Percentiles rank a stretch among this genome's conserved stretches.
These are phyloP conservation scores for Chrysomela aeneicollis DNA, from an alignment of 2,888 invertebrate genomes.

Conservation along the genomic window DNA sequence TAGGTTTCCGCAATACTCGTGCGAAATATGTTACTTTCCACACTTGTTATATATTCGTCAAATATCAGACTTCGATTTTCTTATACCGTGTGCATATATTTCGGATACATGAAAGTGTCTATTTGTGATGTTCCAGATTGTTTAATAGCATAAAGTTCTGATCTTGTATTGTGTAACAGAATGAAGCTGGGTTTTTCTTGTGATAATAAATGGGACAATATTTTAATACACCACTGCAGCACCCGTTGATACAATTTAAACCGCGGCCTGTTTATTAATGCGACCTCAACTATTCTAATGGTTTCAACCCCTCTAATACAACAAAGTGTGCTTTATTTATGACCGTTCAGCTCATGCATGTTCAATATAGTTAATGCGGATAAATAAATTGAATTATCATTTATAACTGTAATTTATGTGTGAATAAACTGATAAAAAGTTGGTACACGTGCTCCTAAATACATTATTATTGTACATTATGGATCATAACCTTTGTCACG, in stretches of 20 bases:
- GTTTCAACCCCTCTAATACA: slow-evolving; percentile 52
- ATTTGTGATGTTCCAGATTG: too few species aligned
- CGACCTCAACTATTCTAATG: slow-evolving; percentile 31
- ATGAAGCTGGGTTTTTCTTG: neutral
- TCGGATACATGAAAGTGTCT: too few species aligned
- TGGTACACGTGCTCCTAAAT: slow-evolving; percentile 45
- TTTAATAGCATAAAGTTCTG: neutral
- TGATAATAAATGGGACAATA: neutral
- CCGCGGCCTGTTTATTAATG: slow-evolving; percentile 49
- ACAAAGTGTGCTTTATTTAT: slow-evolving; percentile 56
- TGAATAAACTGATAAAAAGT: slow-evolving; percentile 56
- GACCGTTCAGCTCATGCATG: slow-evolving; percentile 43
- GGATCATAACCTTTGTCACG: neutral
- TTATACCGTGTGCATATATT: too few species aligned
- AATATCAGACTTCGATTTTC: too few species aligned
- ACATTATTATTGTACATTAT: slow-evolving; percentile 17
- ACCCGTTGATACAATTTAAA: slow-evolving; percentile 50
- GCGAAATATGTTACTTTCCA: too few species aligned
- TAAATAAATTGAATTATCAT: slow-evolving; percentile 35
- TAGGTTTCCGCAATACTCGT: too few species aligned
- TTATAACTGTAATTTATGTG: slow-evolving; percentile 54
- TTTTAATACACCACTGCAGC: slow-evolving; percentile 15
- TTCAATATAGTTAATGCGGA: slow-evolving; percentile 52
- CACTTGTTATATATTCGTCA: too few species aligned
- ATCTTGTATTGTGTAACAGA: neutral